phyloP scores from a whole-genome alignment of 2,113 vertebrate species.

The Chelonoidis abingdonii region DNA sequence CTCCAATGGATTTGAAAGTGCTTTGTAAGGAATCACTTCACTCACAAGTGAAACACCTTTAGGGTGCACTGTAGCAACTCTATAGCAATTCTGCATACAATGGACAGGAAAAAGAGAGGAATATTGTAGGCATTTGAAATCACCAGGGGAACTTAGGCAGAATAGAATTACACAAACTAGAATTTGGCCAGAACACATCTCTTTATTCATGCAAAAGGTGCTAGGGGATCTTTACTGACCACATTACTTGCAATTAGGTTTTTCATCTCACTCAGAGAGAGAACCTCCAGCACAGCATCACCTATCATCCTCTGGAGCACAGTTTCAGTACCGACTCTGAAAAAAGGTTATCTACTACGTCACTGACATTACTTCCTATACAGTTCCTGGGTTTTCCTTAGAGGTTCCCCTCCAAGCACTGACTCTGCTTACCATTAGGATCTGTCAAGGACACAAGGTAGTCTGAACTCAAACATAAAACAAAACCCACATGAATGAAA shows the following conservation, averaged over 20 bases:
- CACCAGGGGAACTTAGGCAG: not conserved
- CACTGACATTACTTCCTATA: not conserved
- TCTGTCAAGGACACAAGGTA: not conserved
- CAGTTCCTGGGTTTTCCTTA: not conserved
- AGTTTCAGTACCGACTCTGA: too few species aligned
- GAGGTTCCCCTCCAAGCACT: not conserved
- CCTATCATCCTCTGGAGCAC: too few species aligned
- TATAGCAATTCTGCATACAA: not conserved
- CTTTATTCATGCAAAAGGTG: not conserved
- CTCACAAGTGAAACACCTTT: not conserved
- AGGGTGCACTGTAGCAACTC: not conserved
- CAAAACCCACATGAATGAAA: not conserved
- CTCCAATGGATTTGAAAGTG: not conserved
- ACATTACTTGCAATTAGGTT: not conserved
- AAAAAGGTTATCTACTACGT: too few species aligned
- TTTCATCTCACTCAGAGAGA: not conserved
- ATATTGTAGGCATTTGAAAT: not conserved
- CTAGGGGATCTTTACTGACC: not conserved
- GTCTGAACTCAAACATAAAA: not conserved
- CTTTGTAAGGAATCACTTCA: not conserved
- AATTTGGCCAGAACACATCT: not conserved
- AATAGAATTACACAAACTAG: not conserved
- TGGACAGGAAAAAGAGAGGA: not conserved
- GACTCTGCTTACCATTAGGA: not conserved
- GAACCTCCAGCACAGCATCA: too few species aligned